A percentile compares a stretch with the other conserved stretches of the same genome.
These are phyloP conservation scores for Idaea straminata DNA, from an alignment of 2,888 invertebrate genomes.

Conservation along the genomic window DNA sequence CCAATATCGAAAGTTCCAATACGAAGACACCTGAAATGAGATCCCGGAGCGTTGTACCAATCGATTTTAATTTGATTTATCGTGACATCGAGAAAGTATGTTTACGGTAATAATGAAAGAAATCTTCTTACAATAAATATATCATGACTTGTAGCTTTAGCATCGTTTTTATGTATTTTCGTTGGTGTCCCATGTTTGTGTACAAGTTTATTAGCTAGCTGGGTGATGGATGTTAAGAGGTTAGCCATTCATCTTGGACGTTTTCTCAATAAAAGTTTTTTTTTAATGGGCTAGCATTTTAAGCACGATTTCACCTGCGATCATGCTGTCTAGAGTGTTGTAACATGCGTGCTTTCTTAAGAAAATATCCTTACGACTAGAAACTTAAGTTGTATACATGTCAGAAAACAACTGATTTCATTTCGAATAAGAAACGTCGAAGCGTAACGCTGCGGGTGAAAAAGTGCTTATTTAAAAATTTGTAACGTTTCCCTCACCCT, in stretches of 20 bases:
- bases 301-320: background rate
- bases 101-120: background rate
- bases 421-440: too few species aligned
- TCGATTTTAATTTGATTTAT: background rate
- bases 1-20: background rate
- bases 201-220: background rate
- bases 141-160: background rate
- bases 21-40: background rate
- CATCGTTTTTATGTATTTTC: background rate
- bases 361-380: too few species aligned
- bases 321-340: background rate
- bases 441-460: too few species aligned
- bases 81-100: background rate
- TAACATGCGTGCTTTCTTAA: background rate
- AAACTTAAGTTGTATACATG: too few species aligned
- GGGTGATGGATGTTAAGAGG: background rate
- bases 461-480: too few species aligned
- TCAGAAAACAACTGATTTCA: too few species aligned
- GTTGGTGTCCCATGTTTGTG: background rate
- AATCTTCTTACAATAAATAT: background rate
- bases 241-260: background rate
- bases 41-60: background rate
- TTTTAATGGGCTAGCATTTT: background rate
- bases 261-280: background rate
- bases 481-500: background rate